Evolutionary conservation across 2,888 invertebrate genomes (phyloP), one percentile per base, ranked within the genome.

Genomic region (Cartodere bifasciata): DNA sequence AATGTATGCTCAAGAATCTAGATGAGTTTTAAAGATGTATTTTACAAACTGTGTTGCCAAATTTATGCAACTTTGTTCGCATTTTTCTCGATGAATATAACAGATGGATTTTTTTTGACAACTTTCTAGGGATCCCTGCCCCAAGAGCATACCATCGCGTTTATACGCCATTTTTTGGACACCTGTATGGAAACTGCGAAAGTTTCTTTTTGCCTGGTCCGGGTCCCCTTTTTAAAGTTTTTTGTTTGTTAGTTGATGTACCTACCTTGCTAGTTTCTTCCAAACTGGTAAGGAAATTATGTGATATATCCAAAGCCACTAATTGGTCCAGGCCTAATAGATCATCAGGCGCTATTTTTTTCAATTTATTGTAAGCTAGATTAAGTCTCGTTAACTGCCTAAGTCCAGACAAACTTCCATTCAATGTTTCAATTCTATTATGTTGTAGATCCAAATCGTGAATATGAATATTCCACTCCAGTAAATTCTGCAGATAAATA

Each of bases 241-340:
- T n/a, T n/a, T n/a, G n/a, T n/a, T n/a, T n/a, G n/a, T 17, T 17
- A 17, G 6, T 17, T 17, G 9, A 17, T 17, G 20, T 9, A 17
- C 48, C 53, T 62, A 86, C 86, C 74, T 81, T 82, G 46, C 84
- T 81, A 32, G 82, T 79, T 63, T 83, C 83, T 54, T 83, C 81
- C 33, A 87, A 63, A 2, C 83, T 79, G 23, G 72, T 70, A 20
- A 87, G 63, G 39, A 72, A 71, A 55, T 87, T 87, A 50, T 78
- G 67, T 0, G 86, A 85, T 24, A 87, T 64, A 51, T 86, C 86
- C 22, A 87, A 65, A 31, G 78, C 62, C 48, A 72, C 71, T 22
- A 87, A 61, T 38, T 75, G 73, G 45, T 80, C 80, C 44, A 87
- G 62, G 13, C 84, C 84, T 32, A 79, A 76, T 27, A 87, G 67